Percentiles rank a stretch among this genome's conserved stretches.
Evolutionary conservation across 53 echinoderm and acorn worm species (phyloP).

Genomic region (Antedon mediterranea): DNA sequence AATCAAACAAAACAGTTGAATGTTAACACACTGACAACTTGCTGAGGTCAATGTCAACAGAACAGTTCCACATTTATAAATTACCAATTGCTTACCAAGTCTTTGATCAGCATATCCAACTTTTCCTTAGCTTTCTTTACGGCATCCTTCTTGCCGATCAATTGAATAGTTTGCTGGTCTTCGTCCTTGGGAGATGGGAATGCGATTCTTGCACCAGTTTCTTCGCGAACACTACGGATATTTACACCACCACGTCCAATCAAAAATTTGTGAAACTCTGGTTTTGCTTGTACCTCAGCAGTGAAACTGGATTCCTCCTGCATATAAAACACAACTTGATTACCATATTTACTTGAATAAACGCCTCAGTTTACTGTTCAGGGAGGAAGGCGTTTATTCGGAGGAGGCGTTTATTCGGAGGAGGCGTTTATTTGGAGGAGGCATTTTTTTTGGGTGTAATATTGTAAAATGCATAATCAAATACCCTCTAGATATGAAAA

Average conservation of each 20-base stretch:
- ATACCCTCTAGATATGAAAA: too few species aligned
- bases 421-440: too few species aligned
- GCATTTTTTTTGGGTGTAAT: too few species aligned
- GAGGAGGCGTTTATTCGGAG: too few species aligned
- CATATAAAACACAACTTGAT: neutral
- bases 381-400: too few species aligned
- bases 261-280: conserved; percentile 89
- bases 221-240: conserved; percentile 93
- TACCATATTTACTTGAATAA: too few species aligned
- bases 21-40: too few species aligned
- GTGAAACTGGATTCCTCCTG: conserved; percentile 82
- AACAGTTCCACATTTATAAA: too few species aligned
- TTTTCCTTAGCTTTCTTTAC: conserved; percentile 66
- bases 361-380: too few species aligned
- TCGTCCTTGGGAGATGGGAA: conserved; percentile 80
- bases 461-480: too few species aligned
- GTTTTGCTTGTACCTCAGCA: conserved; percentile 81
- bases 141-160: conserved; percentile 79
- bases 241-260: conserved; percentile 90
- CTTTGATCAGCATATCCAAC: conserved; percentile 54
- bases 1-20: too few species aligned
- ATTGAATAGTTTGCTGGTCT: conserved; percentile 71
- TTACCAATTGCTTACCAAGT: conserved; percentile 39
- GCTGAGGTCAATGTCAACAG: too few species aligned
- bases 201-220: conserved; percentile 77